Evolutionary conservation across 2,113 vertebrate species (phyloP).

Genomic region (Erpornis zantholeuca): DNA sequence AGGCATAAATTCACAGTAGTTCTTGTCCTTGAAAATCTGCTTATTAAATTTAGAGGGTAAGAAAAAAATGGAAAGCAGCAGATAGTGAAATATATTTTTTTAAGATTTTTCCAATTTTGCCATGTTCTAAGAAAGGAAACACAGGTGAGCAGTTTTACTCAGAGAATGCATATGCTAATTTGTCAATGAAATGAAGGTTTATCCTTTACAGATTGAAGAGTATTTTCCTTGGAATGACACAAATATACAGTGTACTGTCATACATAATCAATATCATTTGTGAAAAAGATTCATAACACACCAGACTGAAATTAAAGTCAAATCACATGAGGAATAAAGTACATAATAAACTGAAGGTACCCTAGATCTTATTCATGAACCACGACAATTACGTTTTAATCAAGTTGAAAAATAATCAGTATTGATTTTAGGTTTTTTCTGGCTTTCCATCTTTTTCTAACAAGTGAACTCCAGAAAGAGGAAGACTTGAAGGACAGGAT

Average conservation of each 20-base stretch:
- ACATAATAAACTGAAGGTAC: background rate
- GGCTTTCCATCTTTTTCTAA: background rate
- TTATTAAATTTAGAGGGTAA: constrained; percentile 38
- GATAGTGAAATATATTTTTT: background rate
- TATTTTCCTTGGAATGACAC: background rate
- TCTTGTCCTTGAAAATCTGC: background rate
- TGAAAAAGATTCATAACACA: background rate
- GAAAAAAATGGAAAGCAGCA: background rate
- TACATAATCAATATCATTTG: background rate
- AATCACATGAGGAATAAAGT: background rate
- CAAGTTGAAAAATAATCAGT: background rate
- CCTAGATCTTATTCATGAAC: background rate
- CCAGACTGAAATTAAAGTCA: background rate
- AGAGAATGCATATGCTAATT: background rate
- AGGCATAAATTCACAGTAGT: background rate
- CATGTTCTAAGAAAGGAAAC: background rate
- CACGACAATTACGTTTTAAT: background rate
- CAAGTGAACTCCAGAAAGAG: background rate
- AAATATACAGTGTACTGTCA: background rate
- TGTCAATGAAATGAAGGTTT: background rate
- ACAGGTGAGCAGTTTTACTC: background rate
- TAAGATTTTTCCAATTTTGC: background rate
- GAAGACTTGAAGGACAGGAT: background rate
- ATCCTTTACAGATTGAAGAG: background rate
- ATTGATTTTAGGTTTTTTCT: background rate